Evolutionary conservation across 2,113 vertebrate genomes (phyloP).

Genomic region (Clarias batrachus): DNA sequence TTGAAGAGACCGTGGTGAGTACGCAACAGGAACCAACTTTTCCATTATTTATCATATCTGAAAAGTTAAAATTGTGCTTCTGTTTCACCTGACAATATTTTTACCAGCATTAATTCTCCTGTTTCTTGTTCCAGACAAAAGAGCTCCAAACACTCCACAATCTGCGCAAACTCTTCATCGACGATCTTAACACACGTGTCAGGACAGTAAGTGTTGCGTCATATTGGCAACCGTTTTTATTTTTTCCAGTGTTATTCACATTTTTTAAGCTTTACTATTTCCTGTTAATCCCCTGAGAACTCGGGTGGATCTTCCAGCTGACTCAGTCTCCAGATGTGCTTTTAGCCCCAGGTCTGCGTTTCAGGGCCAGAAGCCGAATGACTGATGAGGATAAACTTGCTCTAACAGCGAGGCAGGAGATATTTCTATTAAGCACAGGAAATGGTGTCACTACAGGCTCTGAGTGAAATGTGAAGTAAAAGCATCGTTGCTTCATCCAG

Average conservation of each 20-base stretch:
- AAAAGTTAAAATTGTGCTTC: neutral
- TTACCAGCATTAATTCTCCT: neutral
- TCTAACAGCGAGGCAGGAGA: neutral
- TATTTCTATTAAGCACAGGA: neutral
- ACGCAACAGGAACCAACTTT: neutral
- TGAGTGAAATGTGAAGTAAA: neutral
- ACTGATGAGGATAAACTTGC: slow-evolving; percentile 4
- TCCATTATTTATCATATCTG: neutral
- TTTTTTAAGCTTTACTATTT: neutral
- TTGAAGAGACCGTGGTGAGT: slow-evolving; percentile 94
- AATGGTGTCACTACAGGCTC: neutral
- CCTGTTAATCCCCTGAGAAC: neutral
- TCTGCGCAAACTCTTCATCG: slow-evolving; percentile 88
- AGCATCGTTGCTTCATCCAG: neutral
- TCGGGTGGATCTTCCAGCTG: neutral
- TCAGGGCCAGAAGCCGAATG: slow-evolving; percentile 4
- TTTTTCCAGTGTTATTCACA: slow-evolving; percentile 9
- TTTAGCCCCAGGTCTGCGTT: slow-evolving; percentile 2
- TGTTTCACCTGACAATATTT: neutral
- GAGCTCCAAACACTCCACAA: slow-evolving; percentile 90
- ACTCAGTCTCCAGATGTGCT: slow-evolving; percentile 18
- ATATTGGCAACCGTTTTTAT: neutral
- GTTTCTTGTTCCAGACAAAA: slow-evolving; percentile 75
- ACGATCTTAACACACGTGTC: slow-evolving; percentile 84
- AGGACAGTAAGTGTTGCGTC: slow-evolving; percentile 77